Base-by-base conservation (phyloP, 2,797 vertebrate species). In the Galago senegalensis region DNA sequence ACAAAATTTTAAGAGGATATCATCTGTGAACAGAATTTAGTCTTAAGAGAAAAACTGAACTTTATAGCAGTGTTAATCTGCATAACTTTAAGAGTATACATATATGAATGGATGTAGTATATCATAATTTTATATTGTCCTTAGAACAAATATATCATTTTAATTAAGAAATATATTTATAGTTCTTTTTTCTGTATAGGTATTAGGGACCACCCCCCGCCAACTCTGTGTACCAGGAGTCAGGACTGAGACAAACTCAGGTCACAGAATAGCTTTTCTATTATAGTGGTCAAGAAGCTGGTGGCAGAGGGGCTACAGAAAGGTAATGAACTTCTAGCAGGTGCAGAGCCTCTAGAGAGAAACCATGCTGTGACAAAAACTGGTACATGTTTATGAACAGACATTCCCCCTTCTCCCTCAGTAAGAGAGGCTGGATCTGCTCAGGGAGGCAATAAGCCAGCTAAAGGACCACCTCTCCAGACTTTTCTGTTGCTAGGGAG, bases 11-110 rank as follows among this genome's bases (percentile, higher is more conserved):
- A 91, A 61, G 49, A 72, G 83, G 75, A 90, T 8, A 73, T 53
- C 31, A 69, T 5, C 53, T 0, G 1, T 87, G 65, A 81, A 93
- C n/a, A 96, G 53, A 93, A 92, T 93, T 76, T 88, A 88, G 29
- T 87, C 46, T 2, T 79, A 23, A 23, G 67, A 94, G 56, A 77
- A 79, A 84, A 91, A 75, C 40, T 82, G 91, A 94, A 61, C 13
- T 69, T 88, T 88, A 81, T 20, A 82, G 58, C 1, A 65, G 72
- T 69, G 61, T 81, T 86, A 76, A 84, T n/a, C 56, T 65, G 27
- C 1, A 34, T 65, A 91, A 88, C n/a, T 21, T 75, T 75, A 60
- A 43, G 20, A 81, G 9, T 20, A 79, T 8, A 56, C 3, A 73
- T 27, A 73, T 29, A 12, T 60, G 49, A 86, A 40, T 16, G 60